phyloP scores from a whole-genome alignment of 2,797 vertebrate genomes.

The Periophthalmus magnuspinnatus region DNA sequence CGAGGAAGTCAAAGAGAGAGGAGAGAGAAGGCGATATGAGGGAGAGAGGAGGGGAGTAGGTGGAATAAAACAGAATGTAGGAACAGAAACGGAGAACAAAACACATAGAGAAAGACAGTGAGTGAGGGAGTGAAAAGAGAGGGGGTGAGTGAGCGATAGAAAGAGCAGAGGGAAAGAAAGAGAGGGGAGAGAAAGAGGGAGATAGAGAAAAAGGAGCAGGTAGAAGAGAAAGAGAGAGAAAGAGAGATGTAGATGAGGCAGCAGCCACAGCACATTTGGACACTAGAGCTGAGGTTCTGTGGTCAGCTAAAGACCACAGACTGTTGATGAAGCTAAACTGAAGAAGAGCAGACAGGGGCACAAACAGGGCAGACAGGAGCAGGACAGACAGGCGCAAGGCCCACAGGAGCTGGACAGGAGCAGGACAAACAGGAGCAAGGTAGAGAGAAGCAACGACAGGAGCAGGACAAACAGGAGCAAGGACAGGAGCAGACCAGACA shows the following conservation, averaged over 20 bases:
- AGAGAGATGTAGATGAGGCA: slow-evolving; percentile 23
- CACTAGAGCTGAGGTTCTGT: slow-evolving; percentile 30
- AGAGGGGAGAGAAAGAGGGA: background rate
- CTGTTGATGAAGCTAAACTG: slow-evolving; percentile 38
- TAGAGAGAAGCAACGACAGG: too few relatives aligned
- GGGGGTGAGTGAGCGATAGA: too few relatives aligned
- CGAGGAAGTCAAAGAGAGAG: too few relatives aligned
- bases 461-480: background rate
- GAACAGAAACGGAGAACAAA: too few relatives aligned
- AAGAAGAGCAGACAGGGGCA: slow-evolving; percentile 48
- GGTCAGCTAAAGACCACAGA: slow-evolving; percentile 26
- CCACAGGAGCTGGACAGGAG: background rate
- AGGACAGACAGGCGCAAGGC: background rate
- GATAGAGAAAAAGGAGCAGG: too few relatives aligned
- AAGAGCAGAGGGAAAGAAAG: background rate
- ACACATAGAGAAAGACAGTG: too few relatives aligned
- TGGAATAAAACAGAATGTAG: too few relatives aligned
- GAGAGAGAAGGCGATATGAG: too few relatives aligned
- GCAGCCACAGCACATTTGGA: slow-evolving; percentile 63
- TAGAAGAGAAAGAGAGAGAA: background rate
- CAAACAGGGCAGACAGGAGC: background rate
- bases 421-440: too few relatives aligned
- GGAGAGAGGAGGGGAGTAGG: too few relatives aligned
- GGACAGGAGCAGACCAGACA: background rate
- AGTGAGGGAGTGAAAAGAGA: background rate